These are phyloP conservation scores for Karalla daura DNA, from an alignment of 2,797 vertebrate species.

Conservation along the genomic window DNA sequence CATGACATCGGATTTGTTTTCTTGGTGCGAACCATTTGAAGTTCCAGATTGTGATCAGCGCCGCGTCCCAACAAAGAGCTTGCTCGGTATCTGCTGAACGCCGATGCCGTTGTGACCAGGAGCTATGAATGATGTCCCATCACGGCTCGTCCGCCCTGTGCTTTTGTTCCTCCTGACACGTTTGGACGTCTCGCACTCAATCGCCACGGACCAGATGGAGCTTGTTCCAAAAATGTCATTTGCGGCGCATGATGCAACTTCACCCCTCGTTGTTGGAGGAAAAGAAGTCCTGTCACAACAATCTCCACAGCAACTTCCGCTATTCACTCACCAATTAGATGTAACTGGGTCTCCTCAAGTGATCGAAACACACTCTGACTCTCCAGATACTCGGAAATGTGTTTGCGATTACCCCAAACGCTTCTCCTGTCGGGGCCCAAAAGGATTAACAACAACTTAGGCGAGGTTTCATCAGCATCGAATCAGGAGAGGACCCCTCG, in stretches of 20 bases:
- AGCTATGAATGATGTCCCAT: conserved; percentile 37
- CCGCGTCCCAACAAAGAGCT: neutral
- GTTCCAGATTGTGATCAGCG: conserved; percentile 4
- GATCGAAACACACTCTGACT: conserved; percentile 21
- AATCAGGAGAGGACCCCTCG: conserved; percentile 16
- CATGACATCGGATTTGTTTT: too few relatives aligned
- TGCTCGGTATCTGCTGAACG: too few relatives aligned
- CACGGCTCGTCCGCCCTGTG: conserved; percentile 40
- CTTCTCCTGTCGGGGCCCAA: conserved; percentile 1
- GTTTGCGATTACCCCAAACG: conserved; percentile 22
- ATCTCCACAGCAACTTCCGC: conserved; percentile 70
- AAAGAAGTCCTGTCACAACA: conserved; percentile 66
- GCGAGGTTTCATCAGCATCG: conserved; percentile 19
- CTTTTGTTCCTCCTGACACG: conserved; percentile 59
- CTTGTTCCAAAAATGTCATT: conserved; percentile 76
- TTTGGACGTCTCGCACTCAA: conserved; percentile 58
- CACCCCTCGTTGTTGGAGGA: conserved; percentile 60
- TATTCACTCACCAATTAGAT: conserved; percentile 57
- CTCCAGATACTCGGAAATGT: conserved; percentile 34
- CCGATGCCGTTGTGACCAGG: conserved; percentile 1
- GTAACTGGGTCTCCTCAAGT: conserved; percentile 55
- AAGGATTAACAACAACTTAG: conserved; percentile 31
- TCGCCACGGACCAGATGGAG: conserved; percentile 72
- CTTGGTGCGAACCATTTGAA: neutral
- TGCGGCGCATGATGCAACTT: conserved; percentile 71